Base-by-base conservation (phyloP, 30 jellyfish, hydroid and myxozoan species). In the Turritopsis rubra region DNA sequence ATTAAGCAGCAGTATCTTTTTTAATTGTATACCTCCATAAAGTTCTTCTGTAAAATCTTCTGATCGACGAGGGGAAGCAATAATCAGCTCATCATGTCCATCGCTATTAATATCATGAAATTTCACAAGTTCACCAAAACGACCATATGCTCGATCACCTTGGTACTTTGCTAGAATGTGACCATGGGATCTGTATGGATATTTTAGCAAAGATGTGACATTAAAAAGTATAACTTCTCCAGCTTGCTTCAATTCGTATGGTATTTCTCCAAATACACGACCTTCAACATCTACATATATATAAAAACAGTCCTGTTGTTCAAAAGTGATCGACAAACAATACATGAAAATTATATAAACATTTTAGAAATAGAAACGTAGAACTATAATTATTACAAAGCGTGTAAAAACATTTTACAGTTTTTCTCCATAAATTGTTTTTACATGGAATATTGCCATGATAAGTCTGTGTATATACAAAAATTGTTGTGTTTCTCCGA, bases 111-210 rank as follows among this genome's bases (percentile, higher is more conserved):
- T 1, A 74, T 74, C 82, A 24, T 23, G 65, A 16, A 74, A 74
- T 19, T 29, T 26, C 28, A 74, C 82, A 26, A 74, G 20, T 13
- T 74, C 82, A n/a, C 82, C 82, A 29, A 23, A 74, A 22, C 82
- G 53, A 21, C 82, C 82, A 29, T 74, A 74, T 22, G 82, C 82
- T 26, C 82, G 82, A 29, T 74, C 82, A 74, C 82, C 82, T 24
- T 24, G 82, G 27, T 24, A 24, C 41, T 70, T 26, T 9, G 65
- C 54, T n/a, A 74, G 26, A 74, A 74, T 19, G 19, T 27, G 28
- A 27, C 31, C 8, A 17, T 68, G 71, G 9, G 41, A 9, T 13
- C 16, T 26, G 4, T 26, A 16, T 29, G 54, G 54, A 13, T 7
- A 30, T 29, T 24, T 29, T 16, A 24, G 65, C n/a, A 24, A 7